These are phyloP conservation scores for Gastracanthus pulcherrimus DNA, from an alignment of 2,888 invertebrate genomes.

Conservation along the genomic window DNA sequence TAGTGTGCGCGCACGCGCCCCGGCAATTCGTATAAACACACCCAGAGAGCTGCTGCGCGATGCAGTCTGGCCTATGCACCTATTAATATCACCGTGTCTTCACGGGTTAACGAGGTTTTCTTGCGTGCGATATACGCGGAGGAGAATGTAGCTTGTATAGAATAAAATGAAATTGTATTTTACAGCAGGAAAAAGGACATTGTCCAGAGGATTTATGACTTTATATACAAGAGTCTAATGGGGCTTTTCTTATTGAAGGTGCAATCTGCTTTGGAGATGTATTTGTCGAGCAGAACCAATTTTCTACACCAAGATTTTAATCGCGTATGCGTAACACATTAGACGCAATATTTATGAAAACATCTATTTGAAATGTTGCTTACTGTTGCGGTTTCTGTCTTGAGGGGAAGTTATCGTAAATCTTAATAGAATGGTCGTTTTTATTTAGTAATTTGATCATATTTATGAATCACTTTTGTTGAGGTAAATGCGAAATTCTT, in stretches of 20 bases:
- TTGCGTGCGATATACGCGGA: not conserved
- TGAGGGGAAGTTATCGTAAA: not conserved
- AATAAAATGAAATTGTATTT: conserved; percentile 4
- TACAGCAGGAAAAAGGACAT: not conserved
- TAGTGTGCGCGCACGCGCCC: conserved; percentile 4
- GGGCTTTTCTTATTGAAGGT: not conserved
- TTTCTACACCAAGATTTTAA: not conserved
- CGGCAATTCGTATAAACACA: conserved; percentile 37
- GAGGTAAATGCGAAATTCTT: too few species aligned
- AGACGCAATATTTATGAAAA: not conserved
- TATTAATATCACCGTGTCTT: conserved; percentile 48
- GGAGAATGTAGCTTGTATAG: not conserved
- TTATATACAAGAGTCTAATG: not conserved
- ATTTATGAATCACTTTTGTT: too few species aligned
- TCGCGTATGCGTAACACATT: not conserved
- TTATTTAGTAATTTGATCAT: not conserved
- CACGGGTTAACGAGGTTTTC: conserved; percentile 30
- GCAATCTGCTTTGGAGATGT: not conserved
- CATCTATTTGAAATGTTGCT: not conserved
- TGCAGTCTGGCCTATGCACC: conserved; percentile 5
- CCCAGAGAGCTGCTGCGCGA: not conserved
- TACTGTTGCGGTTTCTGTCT: not conserved
- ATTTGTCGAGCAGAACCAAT: not conserved
- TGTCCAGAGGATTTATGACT: conserved; percentile 20
- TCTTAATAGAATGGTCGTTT: not conserved